These are phyloP conservation scores for Palythoa grandis DNA, from an alignment of 92 coral and sea anemone species.

Conservation along the genomic window DNA sequence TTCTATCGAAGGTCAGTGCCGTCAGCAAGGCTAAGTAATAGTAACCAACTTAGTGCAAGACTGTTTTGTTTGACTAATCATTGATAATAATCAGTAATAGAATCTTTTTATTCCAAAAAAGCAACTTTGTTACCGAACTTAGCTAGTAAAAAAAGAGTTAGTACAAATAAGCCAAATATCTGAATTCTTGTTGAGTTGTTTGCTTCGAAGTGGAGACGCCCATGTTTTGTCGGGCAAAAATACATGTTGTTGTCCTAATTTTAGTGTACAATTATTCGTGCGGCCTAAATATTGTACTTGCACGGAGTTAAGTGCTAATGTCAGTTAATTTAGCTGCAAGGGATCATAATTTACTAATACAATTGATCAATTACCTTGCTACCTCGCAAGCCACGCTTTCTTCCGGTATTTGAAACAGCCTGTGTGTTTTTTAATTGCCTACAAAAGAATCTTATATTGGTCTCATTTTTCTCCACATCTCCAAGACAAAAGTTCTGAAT, in stretches of 20 bases:
- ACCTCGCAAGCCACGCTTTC: slow-evolving; percentile 41
- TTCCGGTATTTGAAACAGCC: slow-evolving; percentile 50
- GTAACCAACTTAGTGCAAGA: not conserved
- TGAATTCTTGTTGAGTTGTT: not conserved
- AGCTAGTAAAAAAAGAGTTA: not conserved
- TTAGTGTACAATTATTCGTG: slow-evolving; percentile 47
- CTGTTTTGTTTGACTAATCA: not conserved
- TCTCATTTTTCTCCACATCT: not conserved
- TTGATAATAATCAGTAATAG: not conserved
- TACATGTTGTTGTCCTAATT: slow-evolving; percentile 44
- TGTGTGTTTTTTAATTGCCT: slow-evolving; percentile 42
- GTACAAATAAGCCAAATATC: not conserved
- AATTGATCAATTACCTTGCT: slow-evolving; percentile 54
- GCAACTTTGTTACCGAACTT: not conserved
- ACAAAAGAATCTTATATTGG: slow-evolving; percentile 31
- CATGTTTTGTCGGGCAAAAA: slow-evolving; percentile 15
- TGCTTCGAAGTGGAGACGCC: slow-evolving; percentile 36
- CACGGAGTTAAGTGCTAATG: slow-evolving; percentile 46
- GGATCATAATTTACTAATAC: slow-evolving; percentile 44
- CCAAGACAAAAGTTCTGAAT: slow-evolving; percentile 28
- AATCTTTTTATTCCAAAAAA: not conserved
- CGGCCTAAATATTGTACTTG: slow-evolving; percentile 34
- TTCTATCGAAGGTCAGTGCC: not conserved
- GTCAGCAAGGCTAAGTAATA: not conserved
- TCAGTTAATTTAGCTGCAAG: slow-evolving; percentile 45